A percentile compares a stretch with the other conserved stretches of the same genome.
Evolutionary conservation across 2,888 invertebrate species (phyloP).

Genomic region (Andricus quercusramuli): DNA sequence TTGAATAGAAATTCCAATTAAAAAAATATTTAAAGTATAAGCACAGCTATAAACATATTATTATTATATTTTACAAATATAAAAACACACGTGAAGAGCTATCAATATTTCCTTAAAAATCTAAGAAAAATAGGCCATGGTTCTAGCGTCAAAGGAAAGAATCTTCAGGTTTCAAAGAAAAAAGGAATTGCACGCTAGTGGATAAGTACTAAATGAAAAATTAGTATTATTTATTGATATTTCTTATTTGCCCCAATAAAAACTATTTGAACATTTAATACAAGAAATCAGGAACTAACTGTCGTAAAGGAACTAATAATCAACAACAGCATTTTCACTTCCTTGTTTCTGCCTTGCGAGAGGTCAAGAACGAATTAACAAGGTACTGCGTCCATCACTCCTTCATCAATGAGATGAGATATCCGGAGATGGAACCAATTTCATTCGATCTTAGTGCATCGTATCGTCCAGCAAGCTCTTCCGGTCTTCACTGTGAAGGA

Average conservation of each 20-base stretch:
- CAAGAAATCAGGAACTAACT: not conserved
- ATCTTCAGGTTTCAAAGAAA: too few relatives aligned
- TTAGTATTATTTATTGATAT: not conserved
- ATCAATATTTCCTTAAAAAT: too few relatives aligned
- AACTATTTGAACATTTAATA: not conserved
- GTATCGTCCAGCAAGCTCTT: constrained; percentile 63
- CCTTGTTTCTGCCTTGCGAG: not conserved
- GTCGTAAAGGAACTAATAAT: not conserved
- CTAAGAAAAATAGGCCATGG: too few relatives aligned
- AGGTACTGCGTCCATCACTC: not conserved
- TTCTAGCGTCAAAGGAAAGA: too few relatives aligned
- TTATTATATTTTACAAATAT: too few relatives aligned
- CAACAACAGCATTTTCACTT: not conserved
- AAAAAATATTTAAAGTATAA: too few relatives aligned
- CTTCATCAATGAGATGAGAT: not conserved
- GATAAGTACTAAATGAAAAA: not conserved
- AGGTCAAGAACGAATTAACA: not conserved
- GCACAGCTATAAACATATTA: too few relatives aligned
- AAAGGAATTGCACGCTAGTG: too few relatives aligned
- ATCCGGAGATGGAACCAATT: constrained; percentile 47
- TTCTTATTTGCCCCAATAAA: not conserved
- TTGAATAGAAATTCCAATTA: too few relatives aligned
- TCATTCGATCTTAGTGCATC: constrained; percentile 60
- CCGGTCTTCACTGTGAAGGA: constrained; percentile 75
- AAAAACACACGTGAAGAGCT: too few relatives aligned